These are phyloP conservation scores for Pempheris klunzingeri DNA, from an alignment of 2,797 vertebrate genomes.

Conservation along the genomic window DNA sequence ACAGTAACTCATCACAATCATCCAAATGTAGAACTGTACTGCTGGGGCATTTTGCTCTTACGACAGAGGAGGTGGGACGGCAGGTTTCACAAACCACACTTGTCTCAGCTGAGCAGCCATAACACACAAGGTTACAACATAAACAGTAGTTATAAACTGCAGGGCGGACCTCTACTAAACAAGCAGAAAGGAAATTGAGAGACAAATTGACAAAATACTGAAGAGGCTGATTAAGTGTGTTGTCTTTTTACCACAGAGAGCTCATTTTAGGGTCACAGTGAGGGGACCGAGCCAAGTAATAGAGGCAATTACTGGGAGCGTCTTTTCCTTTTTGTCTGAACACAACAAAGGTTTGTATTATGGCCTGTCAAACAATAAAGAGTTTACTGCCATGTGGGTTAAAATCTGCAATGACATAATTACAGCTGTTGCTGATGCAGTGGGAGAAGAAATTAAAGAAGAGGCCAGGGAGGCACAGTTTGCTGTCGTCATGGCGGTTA, in stretches of 20 bases:
- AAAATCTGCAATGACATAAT: conserved; percentile 36
- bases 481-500: neutral
- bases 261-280: conserved; percentile 7
- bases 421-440: conserved; percentile 21
- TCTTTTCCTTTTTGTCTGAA: conserved; percentile 16
- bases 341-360: conserved; percentile 34
- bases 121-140: neutral
- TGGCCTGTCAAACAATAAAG: conserved; percentile 24
- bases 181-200: neutral
- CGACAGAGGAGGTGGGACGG: neutral
- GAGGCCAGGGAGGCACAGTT: neutral
- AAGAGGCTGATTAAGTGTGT: conserved; percentile 14
- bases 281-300: conserved; percentile 20
- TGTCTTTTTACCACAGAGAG: conserved; percentile 23
- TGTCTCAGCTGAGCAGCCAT: neutral
- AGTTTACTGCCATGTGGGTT: conserved; percentile 3
- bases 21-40: neutral
- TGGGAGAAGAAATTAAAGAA: conserved; percentile 21
- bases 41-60: neutral
- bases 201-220: neutral
- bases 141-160: conserved; percentile 1
- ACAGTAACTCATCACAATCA: neutral
- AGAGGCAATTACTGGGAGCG: conserved; percentile 14
- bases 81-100: neutral
- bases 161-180: neutral